Evolutionary conservation across 2,797 vertebrate genomes (phyloP).

Genomic region (Intellagama lesueurii): DNA sequence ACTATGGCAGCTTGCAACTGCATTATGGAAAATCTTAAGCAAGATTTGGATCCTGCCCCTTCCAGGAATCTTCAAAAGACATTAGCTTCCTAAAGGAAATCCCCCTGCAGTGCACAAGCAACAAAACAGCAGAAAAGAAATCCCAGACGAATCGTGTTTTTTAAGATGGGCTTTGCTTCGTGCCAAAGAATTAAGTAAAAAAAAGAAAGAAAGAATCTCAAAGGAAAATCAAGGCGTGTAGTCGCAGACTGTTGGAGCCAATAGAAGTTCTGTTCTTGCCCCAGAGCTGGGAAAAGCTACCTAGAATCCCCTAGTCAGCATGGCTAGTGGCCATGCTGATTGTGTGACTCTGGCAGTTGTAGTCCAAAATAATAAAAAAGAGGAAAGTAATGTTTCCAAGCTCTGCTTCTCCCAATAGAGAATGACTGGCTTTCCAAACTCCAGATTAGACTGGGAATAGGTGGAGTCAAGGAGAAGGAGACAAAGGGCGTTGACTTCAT

Average conservation of each 20-base stretch:
- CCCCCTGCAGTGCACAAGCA: constrained; percentile 54
- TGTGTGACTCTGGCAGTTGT: no score
- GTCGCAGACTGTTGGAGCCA: constrained; percentile 53
- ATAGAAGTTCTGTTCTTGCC: constrained; percentile 12
- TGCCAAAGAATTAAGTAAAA: constrained; percentile 57
- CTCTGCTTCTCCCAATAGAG: constrained; percentile 14
- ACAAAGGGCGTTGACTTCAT: constrained; percentile 40
- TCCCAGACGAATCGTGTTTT: constrained; percentile 62
- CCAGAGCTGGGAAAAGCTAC: background rate
- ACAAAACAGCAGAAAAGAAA: constrained; percentile 63
- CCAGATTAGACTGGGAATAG: background rate
- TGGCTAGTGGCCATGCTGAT: no score
- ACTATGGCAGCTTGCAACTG: background rate
- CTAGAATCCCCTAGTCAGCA: no score
- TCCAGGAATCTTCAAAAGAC: constrained; percentile 60
- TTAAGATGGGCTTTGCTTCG: constrained; percentile 51
- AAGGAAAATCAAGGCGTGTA: constrained; percentile 49
- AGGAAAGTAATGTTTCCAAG: no score
- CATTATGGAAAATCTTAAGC: constrained; percentile 65
- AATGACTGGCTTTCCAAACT: constrained; percentile 18
- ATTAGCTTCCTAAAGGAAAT: constrained; percentile 64
- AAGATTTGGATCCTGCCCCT: constrained; percentile 54
- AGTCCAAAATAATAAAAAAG: no score
- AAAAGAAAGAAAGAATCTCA: constrained; percentile 26
- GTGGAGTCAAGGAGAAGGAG: constrained; percentile 28